A percentile compares a stretch with the other conserved stretches of the same genome.
phyloP scores from a whole-genome alignment of 2,113 vertebrate species.

The Emberiza fucata region DNA sequence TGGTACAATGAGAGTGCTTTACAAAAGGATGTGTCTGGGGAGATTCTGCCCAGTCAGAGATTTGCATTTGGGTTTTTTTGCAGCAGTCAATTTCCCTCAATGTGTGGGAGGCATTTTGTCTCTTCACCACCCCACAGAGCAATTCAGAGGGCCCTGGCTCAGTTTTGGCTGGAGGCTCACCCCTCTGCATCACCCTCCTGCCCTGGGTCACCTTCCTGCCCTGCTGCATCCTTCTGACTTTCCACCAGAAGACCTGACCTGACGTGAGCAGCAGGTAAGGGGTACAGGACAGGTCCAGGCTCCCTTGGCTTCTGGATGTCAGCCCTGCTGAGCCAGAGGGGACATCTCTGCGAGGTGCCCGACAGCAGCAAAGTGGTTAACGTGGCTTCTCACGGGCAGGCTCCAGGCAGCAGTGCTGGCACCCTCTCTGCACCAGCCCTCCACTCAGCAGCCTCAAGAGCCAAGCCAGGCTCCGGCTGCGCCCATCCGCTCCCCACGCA shows the following conservation, averaged over 20 bases:
- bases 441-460: conserved; percentile 9
- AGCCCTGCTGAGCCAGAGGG: background rate
- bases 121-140: background rate
- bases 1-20: conserved; percentile 50
- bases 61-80: conserved; percentile 8
- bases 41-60: conserved; percentile 61
- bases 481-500: background rate
- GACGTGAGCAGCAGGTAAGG: background rate
- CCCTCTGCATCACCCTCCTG: background rate
- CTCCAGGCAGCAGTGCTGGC: conserved; percentile 13
- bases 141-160: background rate
- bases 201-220: background rate
- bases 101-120: background rate
- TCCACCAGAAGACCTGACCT: background rate
- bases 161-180: background rate
- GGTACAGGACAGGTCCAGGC: background rate
- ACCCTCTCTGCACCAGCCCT: background rate
- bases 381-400: background rate
- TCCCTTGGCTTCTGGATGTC: background rate
- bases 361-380: background rate
- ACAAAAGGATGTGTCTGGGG: conserved; percentile 48
- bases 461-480: background rate
- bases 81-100: background rate
- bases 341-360: background rate
- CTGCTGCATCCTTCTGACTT: background rate